Conservation (phyloP, 2,113 vertebrate genomes). For the Lathamus discolor region DNA sequence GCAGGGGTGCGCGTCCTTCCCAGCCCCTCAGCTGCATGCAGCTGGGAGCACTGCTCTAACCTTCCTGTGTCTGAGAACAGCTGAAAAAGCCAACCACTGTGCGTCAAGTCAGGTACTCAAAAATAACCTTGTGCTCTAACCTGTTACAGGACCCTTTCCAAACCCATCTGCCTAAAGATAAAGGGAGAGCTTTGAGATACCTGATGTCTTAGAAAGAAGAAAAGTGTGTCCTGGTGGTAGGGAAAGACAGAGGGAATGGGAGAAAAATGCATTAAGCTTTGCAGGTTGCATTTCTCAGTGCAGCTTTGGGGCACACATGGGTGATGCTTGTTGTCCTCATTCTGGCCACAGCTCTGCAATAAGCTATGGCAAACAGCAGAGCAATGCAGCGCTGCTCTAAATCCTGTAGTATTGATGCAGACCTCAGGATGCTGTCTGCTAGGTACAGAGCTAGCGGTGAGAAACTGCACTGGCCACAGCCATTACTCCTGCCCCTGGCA, state of each 20-base stretch:
- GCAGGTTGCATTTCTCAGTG: neutral
- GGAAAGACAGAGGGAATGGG: neutral
- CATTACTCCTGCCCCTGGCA: neutral
- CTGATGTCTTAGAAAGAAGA: neutral
- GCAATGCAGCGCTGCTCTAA: fast-evolving
- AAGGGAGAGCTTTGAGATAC: neutral
- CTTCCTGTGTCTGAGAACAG: neutral
- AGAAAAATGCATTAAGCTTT: neutral
- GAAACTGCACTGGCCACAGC: neutral
- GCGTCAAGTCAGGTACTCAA: neutral
- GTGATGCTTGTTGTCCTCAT: neutral
- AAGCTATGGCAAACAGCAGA: neutral
- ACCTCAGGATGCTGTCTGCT: neutral
- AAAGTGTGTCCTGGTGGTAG: neutral
- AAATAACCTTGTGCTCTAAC: neutral
- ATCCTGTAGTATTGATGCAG: neutral
- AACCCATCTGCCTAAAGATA: neutral
- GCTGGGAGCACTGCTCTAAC: constrained; percentile 37
- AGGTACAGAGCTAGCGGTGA: fast-evolving
- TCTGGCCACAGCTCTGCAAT: neutral
- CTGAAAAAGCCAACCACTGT: constrained; percentile 35
- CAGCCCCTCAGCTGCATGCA: constrained; percentile 17
- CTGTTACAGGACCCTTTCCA: neutral
- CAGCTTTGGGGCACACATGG: neutral
- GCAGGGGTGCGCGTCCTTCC: neutral